phyloP scores from a whole-genome alignment of 2,888 invertebrate genomes.

The Conomelus anceps region DNA sequence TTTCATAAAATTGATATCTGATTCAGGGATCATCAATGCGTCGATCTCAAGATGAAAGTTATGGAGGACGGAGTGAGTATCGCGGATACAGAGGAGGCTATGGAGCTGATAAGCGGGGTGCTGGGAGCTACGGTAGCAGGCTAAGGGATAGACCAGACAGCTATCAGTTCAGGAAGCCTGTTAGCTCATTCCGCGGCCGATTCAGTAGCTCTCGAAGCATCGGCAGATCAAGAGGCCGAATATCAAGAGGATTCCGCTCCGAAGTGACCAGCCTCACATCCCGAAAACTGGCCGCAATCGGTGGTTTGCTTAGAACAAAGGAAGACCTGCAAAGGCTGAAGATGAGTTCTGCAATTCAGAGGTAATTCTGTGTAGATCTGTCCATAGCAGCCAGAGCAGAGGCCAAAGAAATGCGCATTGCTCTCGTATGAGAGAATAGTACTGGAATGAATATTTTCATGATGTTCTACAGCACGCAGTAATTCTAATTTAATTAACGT shows the following conservation, averaged over 20 bases:
- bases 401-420: not conserved
- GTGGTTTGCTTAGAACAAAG: not conserved
- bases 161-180: slow-evolving; percentile 20
- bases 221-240: not conserved
- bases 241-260: not conserved
- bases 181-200: slow-evolving; percentile 18
- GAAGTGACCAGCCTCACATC: not conserved
- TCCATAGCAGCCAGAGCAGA: not conserved
- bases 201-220: slow-evolving; percentile 15
- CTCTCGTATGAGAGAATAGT: not conserved
- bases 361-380: not conserved
- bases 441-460: not conserved
- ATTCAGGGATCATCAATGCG: slow-evolving; percentile 24
- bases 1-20: slow-evolving; percentile 7
- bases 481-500: no score
- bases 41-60: slow-evolving; percentile 21
- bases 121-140: slow-evolving; percentile 15
- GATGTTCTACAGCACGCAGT: no score
- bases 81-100: slow-evolving; percentile 23
- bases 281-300: not conserved
- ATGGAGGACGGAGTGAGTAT: slow-evolving; percentile 10
- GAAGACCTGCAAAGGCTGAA: not conserved
- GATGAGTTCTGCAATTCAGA: not conserved
- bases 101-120: slow-evolving; percentile 16
- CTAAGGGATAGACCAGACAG: slow-evolving; percentile 19